A percentile compares a stretch with the other conserved stretches of the same genome.
Evolutionary conservation across 2,888 invertebrate species (phyloP).

Genomic region (Drosophila multiciliata): DNA sequence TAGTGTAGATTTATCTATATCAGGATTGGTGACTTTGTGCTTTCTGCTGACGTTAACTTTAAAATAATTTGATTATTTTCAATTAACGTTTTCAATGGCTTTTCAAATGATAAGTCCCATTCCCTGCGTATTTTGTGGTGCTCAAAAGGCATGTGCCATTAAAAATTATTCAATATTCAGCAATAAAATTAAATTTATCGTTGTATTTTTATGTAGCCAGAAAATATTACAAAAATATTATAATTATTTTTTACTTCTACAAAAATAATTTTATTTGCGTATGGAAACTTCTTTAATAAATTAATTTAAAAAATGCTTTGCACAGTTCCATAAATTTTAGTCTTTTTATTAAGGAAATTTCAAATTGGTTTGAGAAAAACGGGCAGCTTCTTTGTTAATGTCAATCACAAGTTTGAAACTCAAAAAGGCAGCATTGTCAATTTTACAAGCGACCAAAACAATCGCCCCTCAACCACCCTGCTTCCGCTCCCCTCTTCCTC

Average conservation of each 20-base stretch:
- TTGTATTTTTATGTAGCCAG: background rate
- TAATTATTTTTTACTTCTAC: background rate
- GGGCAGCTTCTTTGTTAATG: background rate
- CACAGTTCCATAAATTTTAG: background rate
- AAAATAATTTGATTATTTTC: conserved; percentile 81
- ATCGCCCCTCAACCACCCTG: background rate
- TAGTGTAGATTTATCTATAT: conserved; percentile 16
- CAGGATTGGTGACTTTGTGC: conserved; percentile 20
- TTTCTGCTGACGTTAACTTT: conserved; percentile 80
- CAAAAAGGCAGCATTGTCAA: conserved; percentile 36
- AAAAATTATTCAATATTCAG: background rate
- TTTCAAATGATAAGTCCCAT: conserved; percentile 17
- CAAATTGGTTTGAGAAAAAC: background rate
- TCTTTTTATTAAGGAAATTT: background rate
- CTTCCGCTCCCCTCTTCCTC: background rate
- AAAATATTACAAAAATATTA: background rate
- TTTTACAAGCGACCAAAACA: conserved; percentile 46
- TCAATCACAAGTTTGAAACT: conserved; percentile 13
- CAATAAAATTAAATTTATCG: background rate
- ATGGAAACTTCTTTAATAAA: background rate
- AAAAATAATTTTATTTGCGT: background rate
- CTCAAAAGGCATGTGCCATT: background rate
- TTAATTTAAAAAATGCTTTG: background rate
- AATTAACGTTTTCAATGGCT: conserved; percentile 76
- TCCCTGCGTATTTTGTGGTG: background rate